These are phyloP conservation scores for Asobara japonica DNA, from an alignment of 1,140 invertebrate genomes.

Conservation along the genomic window DNA sequence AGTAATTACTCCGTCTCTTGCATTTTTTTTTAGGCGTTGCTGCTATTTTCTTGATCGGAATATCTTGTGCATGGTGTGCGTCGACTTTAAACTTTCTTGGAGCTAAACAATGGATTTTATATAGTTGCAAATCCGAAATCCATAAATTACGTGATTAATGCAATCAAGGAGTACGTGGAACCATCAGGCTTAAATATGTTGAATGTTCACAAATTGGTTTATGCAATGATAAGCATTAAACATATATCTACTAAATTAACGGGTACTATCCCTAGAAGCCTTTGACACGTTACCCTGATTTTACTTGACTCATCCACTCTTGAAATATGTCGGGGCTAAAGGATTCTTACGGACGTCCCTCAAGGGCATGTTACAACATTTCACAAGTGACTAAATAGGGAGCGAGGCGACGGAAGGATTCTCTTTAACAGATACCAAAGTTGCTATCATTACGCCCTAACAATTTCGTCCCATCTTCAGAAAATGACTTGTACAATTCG, in stretches of 20 bases:
- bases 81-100: too few species aligned
- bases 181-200: neutral
- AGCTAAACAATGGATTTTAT: neutral
- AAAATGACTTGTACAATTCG: neutral
- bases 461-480: constrained; percentile 5
- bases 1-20: neutral
- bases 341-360: constrained; percentile 51
- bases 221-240: neutral
- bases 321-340: constrained; percentile 28
- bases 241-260: neutral
- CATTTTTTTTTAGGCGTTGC: neutral
- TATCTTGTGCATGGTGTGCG: too few species aligned
- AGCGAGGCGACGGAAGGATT: neutral
- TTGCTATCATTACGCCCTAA: neutral
- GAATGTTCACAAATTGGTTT: neutral
- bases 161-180: neutral
- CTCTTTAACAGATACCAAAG: constrained; percentile 9
- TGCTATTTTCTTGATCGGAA: too few species aligned
- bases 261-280: constrained; percentile 45
- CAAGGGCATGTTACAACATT: constrained; percentile 58
- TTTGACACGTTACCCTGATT: constrained; percentile 58
- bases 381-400: constrained; percentile 40
- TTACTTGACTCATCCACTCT: constrained; percentile 50
- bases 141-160: neutral
- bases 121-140: neutral